Conservation (phyloP, 2,113 vertebrate genomes). For the Tragelaphus scriptus region DNA sequence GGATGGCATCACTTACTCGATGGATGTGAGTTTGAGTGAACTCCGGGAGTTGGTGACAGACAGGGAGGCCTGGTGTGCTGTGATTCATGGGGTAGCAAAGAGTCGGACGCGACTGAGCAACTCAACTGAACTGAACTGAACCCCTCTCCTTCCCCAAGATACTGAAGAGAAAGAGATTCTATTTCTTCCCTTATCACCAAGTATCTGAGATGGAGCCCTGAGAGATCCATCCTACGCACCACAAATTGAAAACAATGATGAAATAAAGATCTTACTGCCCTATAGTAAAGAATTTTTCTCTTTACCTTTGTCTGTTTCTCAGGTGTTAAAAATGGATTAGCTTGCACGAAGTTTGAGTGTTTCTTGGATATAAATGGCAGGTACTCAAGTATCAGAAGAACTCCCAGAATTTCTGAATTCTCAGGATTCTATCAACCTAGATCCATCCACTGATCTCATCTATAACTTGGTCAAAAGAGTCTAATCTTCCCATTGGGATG, state of each 20-base stretch:
- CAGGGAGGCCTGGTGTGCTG: too few relatives aligned
- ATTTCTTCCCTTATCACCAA: background rate
- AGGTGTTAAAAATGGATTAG: background rate
- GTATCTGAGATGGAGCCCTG: background rate
- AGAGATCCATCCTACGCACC: background rate
- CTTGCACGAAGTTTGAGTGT: background rate
- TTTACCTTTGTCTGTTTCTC: background rate
- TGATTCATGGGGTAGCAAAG: too few relatives aligned
- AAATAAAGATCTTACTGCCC: background rate
- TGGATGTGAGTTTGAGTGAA: fast-evolving
- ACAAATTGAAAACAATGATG: background rate
- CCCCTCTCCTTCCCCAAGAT: background rate
- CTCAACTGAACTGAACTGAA: background rate
- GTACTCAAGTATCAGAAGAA: background rate
- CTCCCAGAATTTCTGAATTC: background rate
- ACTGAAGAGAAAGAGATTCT: background rate
- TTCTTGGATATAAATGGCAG: background rate
- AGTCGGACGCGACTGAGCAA: fast-evolving
- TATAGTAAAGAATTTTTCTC: background rate
- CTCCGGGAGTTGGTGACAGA: too few relatives aligned
- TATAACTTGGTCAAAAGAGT: background rate
- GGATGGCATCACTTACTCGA: too few relatives aligned
- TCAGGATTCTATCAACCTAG: background rate
- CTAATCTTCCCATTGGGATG: background rate
- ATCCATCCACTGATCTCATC: background rate